phyloP scores from a whole-genome alignment of 2,797 vertebrate genomes.

The Nyctibius grandis region DNA sequence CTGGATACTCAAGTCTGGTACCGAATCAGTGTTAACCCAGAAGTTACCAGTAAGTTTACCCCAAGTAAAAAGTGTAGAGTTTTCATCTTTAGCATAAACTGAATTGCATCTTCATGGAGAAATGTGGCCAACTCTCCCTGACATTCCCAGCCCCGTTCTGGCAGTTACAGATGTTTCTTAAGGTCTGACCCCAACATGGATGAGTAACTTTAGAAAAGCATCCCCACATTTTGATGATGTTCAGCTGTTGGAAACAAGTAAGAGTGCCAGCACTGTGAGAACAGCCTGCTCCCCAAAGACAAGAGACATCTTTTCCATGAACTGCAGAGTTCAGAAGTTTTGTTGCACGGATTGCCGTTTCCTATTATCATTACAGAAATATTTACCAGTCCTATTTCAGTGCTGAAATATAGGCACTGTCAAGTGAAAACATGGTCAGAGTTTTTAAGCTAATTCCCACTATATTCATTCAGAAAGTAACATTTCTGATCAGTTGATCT shows the following conservation, averaged over 20 bases:
- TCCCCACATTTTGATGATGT: not conserved
- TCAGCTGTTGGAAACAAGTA: not conserved
- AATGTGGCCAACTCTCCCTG: not conserved
- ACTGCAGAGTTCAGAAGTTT: not conserved
- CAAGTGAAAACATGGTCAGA: not conserved
- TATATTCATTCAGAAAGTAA: not conserved
- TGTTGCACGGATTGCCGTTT: not conserved
- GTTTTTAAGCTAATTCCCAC: not conserved
- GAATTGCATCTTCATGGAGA: not conserved
- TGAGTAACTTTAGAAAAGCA: not conserved
- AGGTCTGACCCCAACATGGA: not conserved
- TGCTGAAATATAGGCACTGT: not conserved
- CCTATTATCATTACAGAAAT: not conserved
- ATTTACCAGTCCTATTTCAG: not conserved
- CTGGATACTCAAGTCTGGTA: not conserved
- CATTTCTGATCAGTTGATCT: not conserved
- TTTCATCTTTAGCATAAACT: not conserved
- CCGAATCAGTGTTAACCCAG: not conserved
- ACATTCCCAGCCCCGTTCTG: rapidly evolving
- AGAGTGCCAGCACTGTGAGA: not conserved
- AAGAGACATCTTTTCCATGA: not conserved
- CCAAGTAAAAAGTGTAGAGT: not conserved
- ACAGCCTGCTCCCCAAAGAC: not conserved
- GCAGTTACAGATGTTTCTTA: not conserved
- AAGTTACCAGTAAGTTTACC: not conserved